Conservation (phyloP, 2,797 vertebrate species). For the Poecilia picta region DNA sequence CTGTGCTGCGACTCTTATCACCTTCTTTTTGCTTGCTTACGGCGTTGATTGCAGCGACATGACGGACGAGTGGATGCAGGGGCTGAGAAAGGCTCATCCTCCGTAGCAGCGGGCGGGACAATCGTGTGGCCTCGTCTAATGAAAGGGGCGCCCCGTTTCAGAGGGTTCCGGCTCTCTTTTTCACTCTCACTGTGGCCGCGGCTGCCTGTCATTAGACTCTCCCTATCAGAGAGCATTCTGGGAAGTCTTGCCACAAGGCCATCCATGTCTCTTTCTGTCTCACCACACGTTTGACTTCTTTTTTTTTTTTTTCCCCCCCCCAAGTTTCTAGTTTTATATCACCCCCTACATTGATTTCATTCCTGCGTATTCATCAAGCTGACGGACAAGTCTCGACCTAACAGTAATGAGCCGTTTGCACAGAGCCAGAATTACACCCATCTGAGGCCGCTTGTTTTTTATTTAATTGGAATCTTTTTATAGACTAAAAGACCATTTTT, state of each 20-base stretch:
- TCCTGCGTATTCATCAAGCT: conserved; percentile 51
- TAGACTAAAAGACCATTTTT: conserved; percentile 46
- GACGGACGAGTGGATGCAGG: conserved; percentile 47
- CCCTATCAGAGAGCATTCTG: conserved; percentile 78
- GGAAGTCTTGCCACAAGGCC: conserved; percentile 70
- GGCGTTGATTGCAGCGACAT: conserved; percentile 22
- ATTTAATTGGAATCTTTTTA: conserved; percentile 57
- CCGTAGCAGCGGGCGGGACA: conserved; percentile 65
- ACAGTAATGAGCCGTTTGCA: conserved; percentile 56
- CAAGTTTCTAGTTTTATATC: conserved; percentile 39
- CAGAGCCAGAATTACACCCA: conserved; percentile 30
- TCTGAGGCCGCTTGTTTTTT: conserved; percentile 42
- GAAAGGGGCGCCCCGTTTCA: conserved; percentile 75
- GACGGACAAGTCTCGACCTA: conserved; percentile 37
- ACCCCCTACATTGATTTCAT: conserved; percentile 53
- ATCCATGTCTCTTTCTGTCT: conserved; percentile 69
- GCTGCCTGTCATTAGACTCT: conserved; percentile 78
- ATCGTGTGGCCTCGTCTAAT: conserved; percentile 75
- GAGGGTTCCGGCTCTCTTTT: conserved; percentile 62
- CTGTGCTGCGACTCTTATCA: not conserved
- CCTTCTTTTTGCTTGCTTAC: conserved; percentile 1
- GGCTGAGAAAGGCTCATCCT: conserved; percentile 35
- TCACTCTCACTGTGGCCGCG: conserved; percentile 72
- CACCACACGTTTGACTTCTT: conserved; percentile 56
- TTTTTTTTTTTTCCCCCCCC: conserved; percentile 18